Base-by-base conservation (phyloP, 2,797 vertebrate genomes). In the Acropternis orthonyx region DNA sequence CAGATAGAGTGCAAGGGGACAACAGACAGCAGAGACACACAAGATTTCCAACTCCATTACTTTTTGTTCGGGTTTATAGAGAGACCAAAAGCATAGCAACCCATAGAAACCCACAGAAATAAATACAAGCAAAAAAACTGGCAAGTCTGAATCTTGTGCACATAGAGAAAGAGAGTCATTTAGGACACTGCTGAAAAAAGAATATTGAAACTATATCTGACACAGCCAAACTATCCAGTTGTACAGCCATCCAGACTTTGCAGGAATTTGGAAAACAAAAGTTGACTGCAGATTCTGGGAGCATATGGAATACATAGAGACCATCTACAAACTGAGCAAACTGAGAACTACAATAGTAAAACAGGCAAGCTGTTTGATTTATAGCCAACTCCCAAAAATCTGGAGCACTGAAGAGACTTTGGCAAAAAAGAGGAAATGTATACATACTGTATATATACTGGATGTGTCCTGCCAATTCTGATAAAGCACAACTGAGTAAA, bases 31-130 rank as follows among this genome's bases (percentile, higher is more conserved):
- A 71, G 67, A 68, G 63, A 36, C 1, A 7, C 16, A 23, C 5
- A 34, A 54, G 21, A 69, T 46, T 58, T 80, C n/a, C n/a, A 65
- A 23, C 23, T 62, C 24, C 27, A 28, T 54, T 24, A n/a, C 7
- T 34, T 46, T 82, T 62, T 65, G 3, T 4, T 87, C 71, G 55
- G 46, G 44, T 59, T 73, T 68, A 24, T 11, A 46, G 8, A 87
- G 46, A 17, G 19, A 0, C 4, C 8, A 62, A 51, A 77, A 83
- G 28, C 23, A 52, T 26, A 62, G 21, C 43, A 80, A 78, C 27
- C 15, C 61, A 44, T 10, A 46, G 74, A 66, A 18, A 0, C 0
- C 0, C 26, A 41, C 49, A 11, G 12, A 85, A 54, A 43, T 12
- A 93, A 77, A 46, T 4, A 46, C 1, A 48, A 32, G 17, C 19